These are phyloP conservation scores for Salvelinus fontinalis DNA, from an alignment of 2,113 vertebrate genomes.

Conservation along the genomic window DNA sequence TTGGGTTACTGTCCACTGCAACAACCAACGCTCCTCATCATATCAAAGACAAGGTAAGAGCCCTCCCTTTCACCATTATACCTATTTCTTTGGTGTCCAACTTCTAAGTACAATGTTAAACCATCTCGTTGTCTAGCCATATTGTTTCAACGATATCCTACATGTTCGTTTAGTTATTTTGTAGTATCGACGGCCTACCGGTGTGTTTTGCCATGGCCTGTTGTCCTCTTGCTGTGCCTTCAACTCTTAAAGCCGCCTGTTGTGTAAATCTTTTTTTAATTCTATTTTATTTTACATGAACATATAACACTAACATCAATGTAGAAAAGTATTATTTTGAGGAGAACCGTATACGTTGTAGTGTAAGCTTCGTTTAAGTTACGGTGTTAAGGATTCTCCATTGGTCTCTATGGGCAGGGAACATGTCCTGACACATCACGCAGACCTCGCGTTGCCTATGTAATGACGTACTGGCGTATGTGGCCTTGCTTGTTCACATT, in stretches of 20 bases:
- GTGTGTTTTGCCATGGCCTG: background rate
- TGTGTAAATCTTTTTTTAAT: background rate
- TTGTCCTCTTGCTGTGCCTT: no score
- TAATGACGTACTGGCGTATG: background rate
- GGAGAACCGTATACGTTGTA: background rate
- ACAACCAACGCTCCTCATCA: slow-evolving; percentile 36
- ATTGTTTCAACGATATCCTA: background rate
- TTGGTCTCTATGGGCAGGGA: slow-evolving; percentile 28
- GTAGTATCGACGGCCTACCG: no score
- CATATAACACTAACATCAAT: background rate
- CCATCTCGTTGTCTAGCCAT: background rate
- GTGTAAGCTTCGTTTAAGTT: background rate
- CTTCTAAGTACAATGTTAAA: background rate
- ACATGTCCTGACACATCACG: slow-evolving; percentile 69
- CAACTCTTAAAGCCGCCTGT: background rate
- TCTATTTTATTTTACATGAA: background rate
- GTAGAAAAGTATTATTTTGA: background rate
- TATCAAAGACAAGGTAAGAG: background rate
- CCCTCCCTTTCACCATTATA: background rate
- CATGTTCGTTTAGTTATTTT: background rate
- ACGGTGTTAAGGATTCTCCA: background rate
- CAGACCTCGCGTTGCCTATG: background rate
- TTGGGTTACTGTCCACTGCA: slow-evolving; percentile 25
- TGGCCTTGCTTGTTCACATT: background rate
- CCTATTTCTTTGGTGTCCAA: background rate